Conservation (phyloP, 2,888 invertebrate species). For the Polyploca ridens region DNA sequence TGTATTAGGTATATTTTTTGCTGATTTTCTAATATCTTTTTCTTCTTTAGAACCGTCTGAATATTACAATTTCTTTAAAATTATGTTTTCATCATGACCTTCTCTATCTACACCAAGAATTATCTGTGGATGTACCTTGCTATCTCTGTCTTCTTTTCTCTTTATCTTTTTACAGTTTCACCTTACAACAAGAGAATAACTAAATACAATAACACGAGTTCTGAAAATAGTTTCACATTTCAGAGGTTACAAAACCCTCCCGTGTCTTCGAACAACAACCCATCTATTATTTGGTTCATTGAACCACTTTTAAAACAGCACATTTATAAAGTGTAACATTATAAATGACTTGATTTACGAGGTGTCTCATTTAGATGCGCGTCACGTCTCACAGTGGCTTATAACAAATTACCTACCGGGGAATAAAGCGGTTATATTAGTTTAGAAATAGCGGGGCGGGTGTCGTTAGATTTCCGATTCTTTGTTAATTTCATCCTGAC, state of each 20-base stretch:
- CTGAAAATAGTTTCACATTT: neutral
- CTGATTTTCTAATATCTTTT: too few relatives aligned
- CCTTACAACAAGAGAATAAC: too few relatives aligned
- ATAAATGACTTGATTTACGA: constrained; percentile 1
- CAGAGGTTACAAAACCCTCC: neutral
- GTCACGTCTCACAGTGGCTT: constrained; percentile 4
- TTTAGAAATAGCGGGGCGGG: neutral
- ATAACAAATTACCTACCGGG: neutral
- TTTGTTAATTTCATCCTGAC: too few relatives aligned
- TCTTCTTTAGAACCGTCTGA: too few relatives aligned
- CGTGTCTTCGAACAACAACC: neutral
- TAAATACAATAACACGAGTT: too few relatives aligned
- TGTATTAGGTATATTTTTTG: too few relatives aligned
- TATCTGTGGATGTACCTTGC: too few relatives aligned
- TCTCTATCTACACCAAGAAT: too few relatives aligned
- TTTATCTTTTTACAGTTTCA: too few relatives aligned
- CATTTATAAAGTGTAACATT: constrained; percentile 7
- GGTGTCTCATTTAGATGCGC: neutral
- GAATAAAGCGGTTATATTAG: neutral
- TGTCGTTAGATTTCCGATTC: neutral
- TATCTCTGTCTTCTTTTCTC: too few relatives aligned
- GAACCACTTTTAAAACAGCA: neutral
- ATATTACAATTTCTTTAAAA: too few relatives aligned
- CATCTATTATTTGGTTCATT: neutral
- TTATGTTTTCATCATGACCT: too few relatives aligned